Percentiles rank a stretch among this genome's conserved stretches.
Evolutionary conservation across 2,888 invertebrate species (phyloP).

Genomic region (Drosophila quinaria): DNA sequence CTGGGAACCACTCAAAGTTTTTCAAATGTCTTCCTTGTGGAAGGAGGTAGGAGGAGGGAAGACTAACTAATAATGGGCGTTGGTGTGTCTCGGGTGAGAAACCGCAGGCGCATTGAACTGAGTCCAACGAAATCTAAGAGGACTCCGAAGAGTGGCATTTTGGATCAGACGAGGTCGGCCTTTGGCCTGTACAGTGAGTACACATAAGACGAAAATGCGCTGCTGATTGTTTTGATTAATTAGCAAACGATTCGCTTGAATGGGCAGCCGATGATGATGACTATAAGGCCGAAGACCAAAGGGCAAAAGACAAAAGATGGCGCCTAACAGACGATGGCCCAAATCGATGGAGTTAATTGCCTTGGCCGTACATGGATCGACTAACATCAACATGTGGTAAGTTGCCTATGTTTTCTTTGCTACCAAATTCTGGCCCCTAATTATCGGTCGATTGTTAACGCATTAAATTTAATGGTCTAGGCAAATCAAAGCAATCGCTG

Average conservation of each 20-base stretch:
- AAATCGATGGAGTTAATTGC: conserved; percentile 48
- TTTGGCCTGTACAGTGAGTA: too few relatives aligned
- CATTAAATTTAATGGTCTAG: conserved; percentile 41
- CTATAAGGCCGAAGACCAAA: neutral
- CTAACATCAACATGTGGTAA: conserved; percentile 47
- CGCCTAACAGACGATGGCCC: neutral
- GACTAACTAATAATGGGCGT: conserved; percentile 9
- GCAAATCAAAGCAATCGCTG: conserved; percentile 8
- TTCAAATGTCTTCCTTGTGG: conserved; percentile 51
- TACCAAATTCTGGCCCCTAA: conserved; percentile 10
- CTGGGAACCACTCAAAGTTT: conserved; percentile 17
- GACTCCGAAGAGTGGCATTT: conserved; percentile 12
- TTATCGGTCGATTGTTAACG: conserved; percentile 35
- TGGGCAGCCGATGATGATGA: conserved; percentile 3
- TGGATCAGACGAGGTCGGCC: too few relatives aligned
- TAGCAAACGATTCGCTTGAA: conserved; percentile 52
- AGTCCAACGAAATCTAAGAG: conserved; percentile 3
- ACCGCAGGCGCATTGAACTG: conserved; percentile 64
- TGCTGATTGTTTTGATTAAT: conserved; percentile 72
- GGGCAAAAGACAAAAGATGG: conserved; percentile 9
- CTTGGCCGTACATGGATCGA: conserved; percentile 41
- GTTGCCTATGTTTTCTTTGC: conserved; percentile 23
- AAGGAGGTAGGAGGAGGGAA: neutral
- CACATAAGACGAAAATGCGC: conserved; percentile 50
- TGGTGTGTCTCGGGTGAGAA: conserved; percentile 34